A percentile compares a stretch with the other conserved stretches of the same genome.
These are phyloP conservation scores for Pelecanoides urinatrix DNA, from an alignment of 2,113 vertebrate species.

Conservation along the genomic window DNA sequence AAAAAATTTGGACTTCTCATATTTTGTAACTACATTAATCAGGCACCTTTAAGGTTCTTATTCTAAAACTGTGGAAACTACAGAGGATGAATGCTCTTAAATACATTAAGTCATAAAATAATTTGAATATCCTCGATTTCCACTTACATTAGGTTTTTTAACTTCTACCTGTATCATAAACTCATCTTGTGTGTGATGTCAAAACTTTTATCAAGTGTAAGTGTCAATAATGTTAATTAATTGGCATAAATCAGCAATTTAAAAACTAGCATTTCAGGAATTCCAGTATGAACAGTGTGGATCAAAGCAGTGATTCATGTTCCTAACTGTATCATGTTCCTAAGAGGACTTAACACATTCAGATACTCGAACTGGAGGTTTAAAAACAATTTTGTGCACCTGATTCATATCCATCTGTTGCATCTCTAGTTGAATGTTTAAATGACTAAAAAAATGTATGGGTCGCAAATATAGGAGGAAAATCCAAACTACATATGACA, in stretches of 20 bases:
- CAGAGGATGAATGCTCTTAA: neutral
- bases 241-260: neutral
- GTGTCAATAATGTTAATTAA: neutral
- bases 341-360: neutral
- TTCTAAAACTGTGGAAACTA: neutral
- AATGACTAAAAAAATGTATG: neutral
- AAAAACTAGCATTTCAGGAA: neutral
- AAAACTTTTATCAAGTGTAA: neutral
- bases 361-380: neutral
- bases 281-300: neutral
- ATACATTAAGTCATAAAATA: neutral
- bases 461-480: neutral
- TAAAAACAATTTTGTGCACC: neutral
- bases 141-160: neutral
- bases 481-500: neutral
- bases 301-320: neutral
- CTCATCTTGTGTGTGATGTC: neutral
- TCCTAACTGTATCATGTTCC: neutral
- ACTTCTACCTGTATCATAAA: neutral
- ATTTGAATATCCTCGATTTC: neutral
- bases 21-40: neutral
- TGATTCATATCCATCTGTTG: neutral
- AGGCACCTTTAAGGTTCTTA: neutral
- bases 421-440: neutral
- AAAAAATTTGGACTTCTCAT: neutral